Evolutionary conservation across 2,797 vertebrate genomes (phyloP).

Genomic region (Coracias cyanogaster): DNA sequence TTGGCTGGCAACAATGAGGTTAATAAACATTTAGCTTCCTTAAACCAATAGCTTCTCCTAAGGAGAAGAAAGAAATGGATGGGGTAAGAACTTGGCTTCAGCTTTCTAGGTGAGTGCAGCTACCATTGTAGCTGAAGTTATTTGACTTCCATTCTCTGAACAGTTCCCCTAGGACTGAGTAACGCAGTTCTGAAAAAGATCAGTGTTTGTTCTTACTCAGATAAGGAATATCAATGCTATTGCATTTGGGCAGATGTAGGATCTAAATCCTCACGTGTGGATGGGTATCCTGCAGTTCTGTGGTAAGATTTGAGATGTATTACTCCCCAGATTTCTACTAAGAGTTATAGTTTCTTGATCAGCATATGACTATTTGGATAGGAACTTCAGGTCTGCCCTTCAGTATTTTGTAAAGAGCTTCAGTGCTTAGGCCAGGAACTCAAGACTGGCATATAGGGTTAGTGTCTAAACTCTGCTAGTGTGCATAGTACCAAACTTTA

Average conservation of each 20-base stretch:
- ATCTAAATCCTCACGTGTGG: not conserved
- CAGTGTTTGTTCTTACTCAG: not conserved
- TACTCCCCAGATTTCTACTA: not conserved
- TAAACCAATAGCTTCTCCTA: rapidly evolving
- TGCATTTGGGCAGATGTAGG: not conserved
- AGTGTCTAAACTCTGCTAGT: not conserved
- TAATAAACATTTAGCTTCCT: not conserved
- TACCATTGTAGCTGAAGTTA: not conserved
- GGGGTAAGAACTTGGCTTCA: not conserved
- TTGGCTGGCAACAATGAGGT: not conserved
- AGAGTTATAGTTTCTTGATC: not conserved
- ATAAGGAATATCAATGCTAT: not conserved
- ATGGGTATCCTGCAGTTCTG: not conserved
- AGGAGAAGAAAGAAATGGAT: not conserved
- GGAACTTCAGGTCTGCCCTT: not conserved
- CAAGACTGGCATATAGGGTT: not conserved
- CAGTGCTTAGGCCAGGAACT: not conserved
- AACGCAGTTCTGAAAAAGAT: not conserved
- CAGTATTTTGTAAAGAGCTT: not conserved
- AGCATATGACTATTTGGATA: not conserved
- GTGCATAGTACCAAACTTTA: not conserved
- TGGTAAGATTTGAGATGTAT: not conserved
- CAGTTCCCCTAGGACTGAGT: not conserved
- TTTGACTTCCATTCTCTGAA: not conserved
- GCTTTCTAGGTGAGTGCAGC: not conserved